A percentile compares a stretch with the other conserved stretches of the same genome.
These are phyloP conservation scores for Sebastes diaconus DNA, from an alignment of 2,797 vertebrate genomes.

Conservation along the genomic window DNA sequence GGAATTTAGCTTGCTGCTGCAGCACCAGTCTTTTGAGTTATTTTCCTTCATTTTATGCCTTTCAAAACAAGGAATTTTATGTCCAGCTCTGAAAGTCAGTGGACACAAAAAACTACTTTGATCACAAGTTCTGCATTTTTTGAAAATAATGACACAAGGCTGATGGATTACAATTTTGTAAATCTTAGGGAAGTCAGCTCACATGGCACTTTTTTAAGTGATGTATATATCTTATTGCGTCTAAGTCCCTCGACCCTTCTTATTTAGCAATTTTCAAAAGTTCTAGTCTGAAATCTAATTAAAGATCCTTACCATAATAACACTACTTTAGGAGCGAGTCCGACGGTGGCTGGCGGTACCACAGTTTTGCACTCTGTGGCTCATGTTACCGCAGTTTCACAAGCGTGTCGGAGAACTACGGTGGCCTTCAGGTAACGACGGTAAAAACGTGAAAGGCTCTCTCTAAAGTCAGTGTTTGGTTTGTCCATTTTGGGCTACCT, in stretches of 20 bases:
- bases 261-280: background rate
- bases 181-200: background rate
- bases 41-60: constrained; percentile 23
- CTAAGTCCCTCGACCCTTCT: background rate
- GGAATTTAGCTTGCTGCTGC: background rate
- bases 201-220: background rate
- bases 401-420: too few species aligned
- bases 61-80: background rate
- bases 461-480: too few species aligned
- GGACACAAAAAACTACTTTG: background rate
- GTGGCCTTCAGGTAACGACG: too few species aligned
- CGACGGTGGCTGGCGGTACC: rapidly evolving
- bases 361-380: too few species aligned
- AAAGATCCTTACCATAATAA: too few species aligned
- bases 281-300: background rate
- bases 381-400: too few species aligned
- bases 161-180: background rate
- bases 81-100: background rate
- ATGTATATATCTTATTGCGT: background rate
- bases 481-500: too few species aligned
- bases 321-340: too few species aligned
- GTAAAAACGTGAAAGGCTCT: too few species aligned
- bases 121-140: background rate
- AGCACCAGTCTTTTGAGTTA: background rate
- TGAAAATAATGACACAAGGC: background rate